Conservation (phyloP, 2,797 vertebrate species). For the Peromyscus melanophrys region DNA sequence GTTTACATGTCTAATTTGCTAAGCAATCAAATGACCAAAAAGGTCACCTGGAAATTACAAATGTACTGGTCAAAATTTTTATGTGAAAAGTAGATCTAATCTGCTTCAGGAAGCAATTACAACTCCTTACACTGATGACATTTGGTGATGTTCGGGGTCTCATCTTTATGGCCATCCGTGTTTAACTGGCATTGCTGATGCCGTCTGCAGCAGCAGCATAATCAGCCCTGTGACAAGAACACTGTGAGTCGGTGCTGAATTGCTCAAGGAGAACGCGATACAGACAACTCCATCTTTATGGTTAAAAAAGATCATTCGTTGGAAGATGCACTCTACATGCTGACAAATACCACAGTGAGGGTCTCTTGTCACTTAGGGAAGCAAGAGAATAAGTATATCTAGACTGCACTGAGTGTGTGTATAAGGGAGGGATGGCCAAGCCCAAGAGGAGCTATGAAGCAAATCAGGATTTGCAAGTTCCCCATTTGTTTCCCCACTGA, state of each 20-base stretch:
- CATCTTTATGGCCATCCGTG: not conserved
- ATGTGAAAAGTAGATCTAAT: conserved; percentile 42
- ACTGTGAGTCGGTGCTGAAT: not conserved
- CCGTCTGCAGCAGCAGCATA: not conserved
- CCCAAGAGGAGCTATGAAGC: not conserved
- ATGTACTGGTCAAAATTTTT: conserved; percentile 25
- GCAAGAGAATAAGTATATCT: not conserved
- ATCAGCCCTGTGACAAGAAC: not conserved
- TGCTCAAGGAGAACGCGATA: not conserved
- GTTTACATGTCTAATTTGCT: conserved; percentile 63
- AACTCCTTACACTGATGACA: conserved; percentile 25
- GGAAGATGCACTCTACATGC: not conserved
- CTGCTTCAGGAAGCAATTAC: conserved; percentile 24
- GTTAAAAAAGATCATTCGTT: conserved; percentile 7
- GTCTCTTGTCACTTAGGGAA: not conserved
- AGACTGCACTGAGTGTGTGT: not conserved
- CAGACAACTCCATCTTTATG: conserved; percentile 18
- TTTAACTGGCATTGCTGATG: not conserved
- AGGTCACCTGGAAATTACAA: conserved; percentile 31
- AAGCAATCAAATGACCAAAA: conserved; percentile 60
- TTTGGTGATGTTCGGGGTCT: conserved; percentile 58
- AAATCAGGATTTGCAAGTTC: conserved; percentile 65
- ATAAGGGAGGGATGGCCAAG: not conserved
- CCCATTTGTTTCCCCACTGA: not conserved
- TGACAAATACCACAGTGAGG: conserved; percentile 20